A percentile compares a stretch with the other conserved stretches of the same genome.
These are phyloP conservation scores for Anniella stebbinsi DNA, from an alignment of 2,797 vertebrate genomes.

Conservation along the genomic window DNA sequence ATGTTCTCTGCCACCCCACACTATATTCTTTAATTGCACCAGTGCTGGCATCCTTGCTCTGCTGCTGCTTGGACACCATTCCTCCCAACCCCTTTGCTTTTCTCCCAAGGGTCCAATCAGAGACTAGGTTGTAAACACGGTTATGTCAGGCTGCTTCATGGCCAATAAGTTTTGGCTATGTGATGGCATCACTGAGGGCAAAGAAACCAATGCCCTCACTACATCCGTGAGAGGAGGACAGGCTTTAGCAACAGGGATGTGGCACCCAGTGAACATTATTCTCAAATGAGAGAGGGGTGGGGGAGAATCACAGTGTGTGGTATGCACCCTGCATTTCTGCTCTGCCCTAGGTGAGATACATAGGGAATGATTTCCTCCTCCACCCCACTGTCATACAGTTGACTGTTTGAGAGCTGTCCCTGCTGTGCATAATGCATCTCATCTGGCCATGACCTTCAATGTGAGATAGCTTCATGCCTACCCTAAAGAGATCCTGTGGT, in stretches of 20 bases:
- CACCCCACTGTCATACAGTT: background rate
- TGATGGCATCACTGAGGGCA: background rate
- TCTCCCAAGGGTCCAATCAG: background rate
- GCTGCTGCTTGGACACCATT: background rate
- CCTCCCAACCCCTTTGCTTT: background rate
- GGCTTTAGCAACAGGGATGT: background rate
- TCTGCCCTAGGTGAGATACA: background rate
- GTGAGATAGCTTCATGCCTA: background rate
- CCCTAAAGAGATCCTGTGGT: background rate
- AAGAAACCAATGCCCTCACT: background rate
- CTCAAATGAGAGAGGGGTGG: background rate
- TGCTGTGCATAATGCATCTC: background rate
- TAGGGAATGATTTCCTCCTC: background rate
- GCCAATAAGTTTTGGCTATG: background rate
- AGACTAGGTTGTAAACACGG: background rate
- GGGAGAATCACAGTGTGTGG: background rate
- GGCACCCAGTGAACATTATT: background rate
- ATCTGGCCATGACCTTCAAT: background rate
- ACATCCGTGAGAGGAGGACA: background rate
- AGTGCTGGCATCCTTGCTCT: background rate
- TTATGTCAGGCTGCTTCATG: background rate
- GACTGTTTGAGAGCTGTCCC: background rate
- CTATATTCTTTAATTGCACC: too few relatives aligned
- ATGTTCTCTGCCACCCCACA: background rate
- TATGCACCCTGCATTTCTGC: background rate